Percentiles rank a stretch among this genome's conserved stretches.
Conservation (phyloP, 2,888 invertebrate genomes). For the Dione vanillae region DNA sequence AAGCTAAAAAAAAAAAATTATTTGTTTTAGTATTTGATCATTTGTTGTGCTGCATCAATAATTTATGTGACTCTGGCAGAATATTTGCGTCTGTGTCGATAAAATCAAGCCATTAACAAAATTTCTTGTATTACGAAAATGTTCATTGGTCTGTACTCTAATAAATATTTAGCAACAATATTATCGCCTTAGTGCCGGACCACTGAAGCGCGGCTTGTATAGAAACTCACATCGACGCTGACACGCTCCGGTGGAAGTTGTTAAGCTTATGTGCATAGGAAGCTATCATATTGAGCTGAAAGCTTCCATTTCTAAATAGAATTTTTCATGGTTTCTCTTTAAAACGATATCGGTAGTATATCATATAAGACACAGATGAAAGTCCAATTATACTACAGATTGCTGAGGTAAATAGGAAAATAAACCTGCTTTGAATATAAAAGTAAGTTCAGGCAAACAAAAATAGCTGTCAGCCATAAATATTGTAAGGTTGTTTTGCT, state of each 20-base stretch:
- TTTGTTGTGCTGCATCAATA: no score
- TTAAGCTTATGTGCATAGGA: constrained; percentile 3
- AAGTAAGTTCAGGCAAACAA: background rate
- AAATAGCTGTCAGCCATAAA: background rate
- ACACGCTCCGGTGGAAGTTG: background rate
- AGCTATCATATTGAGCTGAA: background rate
- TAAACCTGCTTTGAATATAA: background rate
- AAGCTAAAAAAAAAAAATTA: no score
- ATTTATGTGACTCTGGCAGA: no score
- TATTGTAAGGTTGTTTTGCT: background rate
- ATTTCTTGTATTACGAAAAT: background rate
- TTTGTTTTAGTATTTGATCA: no score
- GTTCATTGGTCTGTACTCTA: constrained; percentile 12
- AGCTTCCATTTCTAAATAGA: background rate
- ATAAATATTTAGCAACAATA: constrained; percentile 18
- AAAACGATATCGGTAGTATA: no score
- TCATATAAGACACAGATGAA: no score
- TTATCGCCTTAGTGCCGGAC: background rate
- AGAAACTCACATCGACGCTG: background rate
- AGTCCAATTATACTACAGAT: no score
- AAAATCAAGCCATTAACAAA: no score
- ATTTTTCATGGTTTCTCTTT: no score
- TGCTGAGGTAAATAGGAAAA: background rate
- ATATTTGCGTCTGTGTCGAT: no score
- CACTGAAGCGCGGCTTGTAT: background rate